Base-by-base conservation (phyloP, 1,140 invertebrate genomes). In the Ruditapes philippinarum region DNA sequence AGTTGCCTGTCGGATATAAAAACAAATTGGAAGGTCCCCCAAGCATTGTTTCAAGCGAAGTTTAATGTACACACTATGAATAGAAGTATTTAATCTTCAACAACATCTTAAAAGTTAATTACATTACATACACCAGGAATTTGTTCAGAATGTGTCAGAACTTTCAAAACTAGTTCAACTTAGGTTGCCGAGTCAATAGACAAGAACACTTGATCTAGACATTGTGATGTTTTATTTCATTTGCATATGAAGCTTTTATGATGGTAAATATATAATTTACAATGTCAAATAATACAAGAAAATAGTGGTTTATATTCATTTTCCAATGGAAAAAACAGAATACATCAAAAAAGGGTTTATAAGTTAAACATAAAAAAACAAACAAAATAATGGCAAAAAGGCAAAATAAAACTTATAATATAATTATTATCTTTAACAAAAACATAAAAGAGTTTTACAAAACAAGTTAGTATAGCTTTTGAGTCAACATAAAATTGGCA, bases 151-250 rank as follows among this genome's bases (percentile, higher is more conserved):
- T n/a, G n/a, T n/a, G n/a, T n/a, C n/a, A n/a, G n/a, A n/a, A n/a
- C n/a, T n/a, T n/a, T n/a, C n/a, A n/a, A n/a, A n/a, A n/a, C n/a
- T n/a, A n/a, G n/a, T n/a, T n/a, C n/a, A n/a, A n/a, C n/a, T n/a
- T n/a, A n/a, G n/a, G n/a, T n/a, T n/a, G n/a, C n/a, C n/a, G n/a
- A n/a, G n/a, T n/a, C n/a, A n/a, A n/a, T n/a, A n/a, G n/a, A n/a
- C n/a, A n/a, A n/a, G n/a, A n/a, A n/a, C n/a, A n/a, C n/a, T n/a
- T n/a, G n/a, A n/a, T 45, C 42, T 7, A 45, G 65, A 70, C 65
- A 70, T 70, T 70, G 65, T 70, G 65, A 70, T n/a, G 12, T n/a
- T 70, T 45, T 70, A 33, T 70, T 70, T 70, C 38, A 70, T 70
- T 70, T 70, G 65, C 65, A 70, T 70, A 70, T 70, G 65, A 70